phyloP scores from a whole-genome alignment of 2,797 vertebrate genomes.

The Orestias chungarensis region DNA sequence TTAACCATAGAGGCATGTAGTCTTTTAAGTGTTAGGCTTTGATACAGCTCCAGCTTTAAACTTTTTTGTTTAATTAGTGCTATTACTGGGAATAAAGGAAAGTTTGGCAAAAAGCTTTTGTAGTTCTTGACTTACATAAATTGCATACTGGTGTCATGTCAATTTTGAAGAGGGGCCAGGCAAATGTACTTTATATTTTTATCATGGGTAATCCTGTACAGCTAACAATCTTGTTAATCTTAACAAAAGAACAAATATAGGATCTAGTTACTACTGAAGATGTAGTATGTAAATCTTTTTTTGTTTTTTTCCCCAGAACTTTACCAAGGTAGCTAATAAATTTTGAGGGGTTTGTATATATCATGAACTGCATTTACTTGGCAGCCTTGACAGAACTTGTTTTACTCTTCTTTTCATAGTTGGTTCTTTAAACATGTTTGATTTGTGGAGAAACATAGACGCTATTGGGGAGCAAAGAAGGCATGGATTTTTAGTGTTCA shows the following conservation, averaged over 20 bases:
- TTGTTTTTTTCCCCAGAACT: not conserved
- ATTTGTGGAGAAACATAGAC: slow-evolving; percentile 29
- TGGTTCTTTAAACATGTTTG: slow-evolving; percentile 49
- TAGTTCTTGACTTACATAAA: no score
- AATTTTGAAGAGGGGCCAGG: not conserved
- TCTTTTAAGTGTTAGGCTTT: not conserved
- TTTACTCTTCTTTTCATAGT: slow-evolving; percentile 30
- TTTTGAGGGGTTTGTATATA: not conserved
- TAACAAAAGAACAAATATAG: no score
- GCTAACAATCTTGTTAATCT: no score
- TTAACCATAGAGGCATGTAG: not conserved
- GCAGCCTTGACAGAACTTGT: slow-evolving; percentile 4
- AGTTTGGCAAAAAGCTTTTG: not conserved
- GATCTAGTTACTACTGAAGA: not conserved
- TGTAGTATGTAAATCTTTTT: not conserved
- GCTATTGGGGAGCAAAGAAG: slow-evolving; percentile 13
- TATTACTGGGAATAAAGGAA: not conserved
- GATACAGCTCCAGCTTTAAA: not conserved
- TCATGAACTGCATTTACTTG: not conserved
- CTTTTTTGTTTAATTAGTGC: not conserved
- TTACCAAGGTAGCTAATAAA: not conserved
- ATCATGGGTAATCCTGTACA: not conserved
- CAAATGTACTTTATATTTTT: not conserved
- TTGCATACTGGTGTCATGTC: not conserved
- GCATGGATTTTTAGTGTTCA: slow-evolving; percentile 37